A percentile compares a stretch with the other conserved stretches of the same genome.
Evolutionary conservation across 2,888 invertebrate genomes (phyloP).

Genomic region (Xanthorhoe designata): DNA sequence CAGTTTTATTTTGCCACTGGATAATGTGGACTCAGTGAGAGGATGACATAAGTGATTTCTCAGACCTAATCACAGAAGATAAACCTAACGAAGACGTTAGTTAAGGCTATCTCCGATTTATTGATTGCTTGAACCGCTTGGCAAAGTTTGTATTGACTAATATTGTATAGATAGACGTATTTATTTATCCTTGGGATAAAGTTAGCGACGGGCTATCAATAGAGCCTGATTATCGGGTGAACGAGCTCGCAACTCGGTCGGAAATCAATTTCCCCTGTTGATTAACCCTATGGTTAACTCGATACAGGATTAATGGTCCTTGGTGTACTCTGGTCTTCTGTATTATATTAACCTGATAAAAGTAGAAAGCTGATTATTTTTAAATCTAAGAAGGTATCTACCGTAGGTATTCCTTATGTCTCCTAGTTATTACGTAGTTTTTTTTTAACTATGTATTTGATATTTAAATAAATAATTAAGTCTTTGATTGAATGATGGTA

Average conservation of each 20-base stretch:
- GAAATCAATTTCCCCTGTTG: constrained; percentile 28
- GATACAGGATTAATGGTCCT: constrained; percentile 18
- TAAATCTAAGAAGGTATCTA: too few relatives aligned
- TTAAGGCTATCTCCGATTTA: background rate
- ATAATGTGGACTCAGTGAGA: too few relatives aligned
- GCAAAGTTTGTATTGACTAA: background rate
- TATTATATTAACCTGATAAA: background rate
- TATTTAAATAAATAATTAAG: too few relatives aligned
- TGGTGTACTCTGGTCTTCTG: background rate
- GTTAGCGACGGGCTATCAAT: constrained; percentile 28
- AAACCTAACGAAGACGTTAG: too few relatives aligned
- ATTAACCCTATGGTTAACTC: constrained; percentile 28
- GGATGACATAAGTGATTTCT: too few relatives aligned
- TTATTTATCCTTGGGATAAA: constrained; percentile 4
- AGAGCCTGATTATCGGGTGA: constrained; percentile 26
- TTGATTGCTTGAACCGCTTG: background rate
- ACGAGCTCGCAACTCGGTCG: constrained; percentile 15
- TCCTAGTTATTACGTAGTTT: too few relatives aligned
- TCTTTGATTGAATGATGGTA: too few relatives aligned
- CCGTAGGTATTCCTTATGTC: too few relatives aligned
- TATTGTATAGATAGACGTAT: constrained; percentile 4
- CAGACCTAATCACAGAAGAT: too few relatives aligned
- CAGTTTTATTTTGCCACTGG: too few relatives aligned
- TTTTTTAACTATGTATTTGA: too few relatives aligned
- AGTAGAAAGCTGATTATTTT: background rate